Base-by-base conservation (phyloP, 2,797 vertebrate species). In the Nothura maculosa region DNA sequence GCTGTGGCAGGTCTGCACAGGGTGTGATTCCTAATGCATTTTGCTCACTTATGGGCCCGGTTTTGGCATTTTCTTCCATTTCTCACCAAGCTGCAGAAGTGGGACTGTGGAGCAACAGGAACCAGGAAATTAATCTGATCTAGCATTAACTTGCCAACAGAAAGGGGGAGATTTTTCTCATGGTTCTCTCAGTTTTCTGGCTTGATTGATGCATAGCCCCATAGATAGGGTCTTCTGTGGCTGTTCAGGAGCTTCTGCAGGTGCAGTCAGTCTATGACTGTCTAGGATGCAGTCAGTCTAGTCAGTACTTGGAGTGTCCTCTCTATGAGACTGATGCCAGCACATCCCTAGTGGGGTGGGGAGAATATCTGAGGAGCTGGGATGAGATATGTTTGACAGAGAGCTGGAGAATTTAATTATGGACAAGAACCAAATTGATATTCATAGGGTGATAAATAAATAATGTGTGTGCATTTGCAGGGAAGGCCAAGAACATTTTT, bases 361-460 rank as follows among this genome's bases (percentile, higher is more conserved):
- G 62, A 68, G 61, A 50, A 66, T 81, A 90, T 16, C 58, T 0
- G 0, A 74, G 80, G 52, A 1, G 6, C 58, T 89, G 66, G 55
- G 73, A 82, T 10, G 27, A 45, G 20, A 30, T 76, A 11, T 40
- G 62, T 85, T 89, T 85, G 79, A 93, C 87, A 67, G 6, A 87
- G 69, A 85, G 91, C 6, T 0, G 54, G 42, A 87, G 89, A 87
- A 87, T 91, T 96, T 96, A 96, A 93, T 96, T 96, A 94, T 79
- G 91, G 93, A 91, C 91, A 92, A 94, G 91, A 96, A 95, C 87
- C 82, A 93, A 94, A 93, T 87, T 83, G 89, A 89, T 95, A 93
- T 92, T 96, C 89, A 94, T 93, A 85, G 89, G 50, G 28, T 60
- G 60, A 94, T 96, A 94, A 96, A 96, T 96, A 96, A 96, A 91